Percentiles rank a stretch among this genome's conserved stretches.
Conservation (phyloP, 2,113 vertebrate species). For the Brachyhypopomus gauderio region DNA sequence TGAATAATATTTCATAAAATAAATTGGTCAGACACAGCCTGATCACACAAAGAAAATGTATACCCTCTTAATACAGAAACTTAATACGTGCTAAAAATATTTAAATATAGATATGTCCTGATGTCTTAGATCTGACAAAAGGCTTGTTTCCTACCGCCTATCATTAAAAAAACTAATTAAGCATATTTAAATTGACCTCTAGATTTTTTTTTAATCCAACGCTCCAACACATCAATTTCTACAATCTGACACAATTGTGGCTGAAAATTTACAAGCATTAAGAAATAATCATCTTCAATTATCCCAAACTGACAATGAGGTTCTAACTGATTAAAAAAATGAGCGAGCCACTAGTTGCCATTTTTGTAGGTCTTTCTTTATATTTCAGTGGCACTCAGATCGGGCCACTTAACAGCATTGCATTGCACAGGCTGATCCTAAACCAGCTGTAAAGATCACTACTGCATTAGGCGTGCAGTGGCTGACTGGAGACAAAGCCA, state of each 20-base stretch:
- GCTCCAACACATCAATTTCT: neutral
- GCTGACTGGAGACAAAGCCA: constrained; percentile 67
- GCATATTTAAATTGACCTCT: no score
- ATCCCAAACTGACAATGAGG: neutral
- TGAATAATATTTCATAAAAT: no score
- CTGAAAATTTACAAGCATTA: neutral
- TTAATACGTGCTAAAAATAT: no score
- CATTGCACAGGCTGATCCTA: neutral
- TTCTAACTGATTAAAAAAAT: neutral
- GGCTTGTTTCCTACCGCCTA: no score
- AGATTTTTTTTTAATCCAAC: no score
- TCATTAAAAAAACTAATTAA: no score
- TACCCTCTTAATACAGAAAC: no score
- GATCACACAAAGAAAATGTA: no score
- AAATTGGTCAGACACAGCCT: no score
- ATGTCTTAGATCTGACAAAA: no score
- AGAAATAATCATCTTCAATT: neutral
- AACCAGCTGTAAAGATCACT: constrained; percentile 1
- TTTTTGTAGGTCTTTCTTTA: neutral
- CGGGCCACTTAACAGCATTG: neutral
- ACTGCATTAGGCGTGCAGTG: constrained; percentile 64
- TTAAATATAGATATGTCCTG: no score
- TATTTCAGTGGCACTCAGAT: neutral
- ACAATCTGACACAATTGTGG: neutral
- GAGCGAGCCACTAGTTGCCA: neutral